Evolutionary conservation across 2,797 vertebrate species (phyloP), one percentile per base, ranked within the genome.

Genomic region (Periparus ater): DNA sequence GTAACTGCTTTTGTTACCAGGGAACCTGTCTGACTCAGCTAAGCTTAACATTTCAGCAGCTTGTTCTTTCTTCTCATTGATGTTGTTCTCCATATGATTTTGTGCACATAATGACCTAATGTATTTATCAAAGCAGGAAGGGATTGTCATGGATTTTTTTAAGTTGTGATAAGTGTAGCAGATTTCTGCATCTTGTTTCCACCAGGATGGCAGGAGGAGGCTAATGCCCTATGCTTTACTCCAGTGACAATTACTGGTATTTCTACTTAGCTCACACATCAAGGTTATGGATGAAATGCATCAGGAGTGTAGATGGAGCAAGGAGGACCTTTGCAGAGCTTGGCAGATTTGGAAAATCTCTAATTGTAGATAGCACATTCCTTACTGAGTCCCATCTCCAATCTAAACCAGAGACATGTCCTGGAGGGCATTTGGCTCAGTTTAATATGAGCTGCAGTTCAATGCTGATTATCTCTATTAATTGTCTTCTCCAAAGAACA

Each of bases 21-120:
- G 95, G 65, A 97, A 97, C 97, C 95, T 97, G 70, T 96, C 94
- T 97, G 96, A 98, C 95, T 98, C 94, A 97, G 90, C 95, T 94
- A 95, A 94, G 93, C 74, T 96, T 96, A 93, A 57, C 95, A 78
- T 96, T 96, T 95, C 80, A 96, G 97, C 95, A 95, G 93, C 92
- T 96, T 96, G 93, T 96, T 97, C 91, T 96, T 93, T 85, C 85
- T 81, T 84, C 94, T 75, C 62, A 3, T 90, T 84, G 30, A 88
- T 87, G 75, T 93, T 94, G 91, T 93, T 92, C 90, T 91, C 95
- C 93, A 93, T 97, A 94, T 95, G 94, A 97, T 97, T 97, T 95
- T 96, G 91, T 75, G 68, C 95, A 89, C 84, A 61, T 95, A 89
- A 93, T 94, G 88, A 94, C 94, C 93, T 95, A 92, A 95, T 73